phyloP scores from a whole-genome alignment of 2,113 vertebrate genomes.

The Dromas ardeola region DNA sequence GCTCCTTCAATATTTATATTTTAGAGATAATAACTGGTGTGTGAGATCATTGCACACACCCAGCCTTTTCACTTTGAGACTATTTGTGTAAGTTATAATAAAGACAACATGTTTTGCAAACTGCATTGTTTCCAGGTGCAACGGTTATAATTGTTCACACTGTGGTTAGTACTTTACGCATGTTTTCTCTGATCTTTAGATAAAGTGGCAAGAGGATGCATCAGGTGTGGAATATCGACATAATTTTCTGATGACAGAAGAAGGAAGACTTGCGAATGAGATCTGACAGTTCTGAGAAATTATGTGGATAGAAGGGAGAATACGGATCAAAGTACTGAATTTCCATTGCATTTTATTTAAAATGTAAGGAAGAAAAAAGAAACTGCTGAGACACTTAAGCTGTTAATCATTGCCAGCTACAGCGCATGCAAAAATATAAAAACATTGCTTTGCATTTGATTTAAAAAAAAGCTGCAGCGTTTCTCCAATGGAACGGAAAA shows the following conservation, averaged over 20 bases:
- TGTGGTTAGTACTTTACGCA: not conserved
- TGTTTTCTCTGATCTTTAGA: conserved; percentile 9
- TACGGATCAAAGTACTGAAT: not conserved
- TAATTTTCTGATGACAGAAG: not conserved
- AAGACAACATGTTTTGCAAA: not conserved
- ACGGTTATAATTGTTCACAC: not conserved
- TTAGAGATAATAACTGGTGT: not conserved
- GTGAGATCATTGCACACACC: not conserved
- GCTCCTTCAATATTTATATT: not conserved
- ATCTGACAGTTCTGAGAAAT: conserved; percentile 29
- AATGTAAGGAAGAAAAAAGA: not conserved
- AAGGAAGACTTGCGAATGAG: not conserved
- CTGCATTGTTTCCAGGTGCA: not conserved
- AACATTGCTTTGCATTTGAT: not conserved
- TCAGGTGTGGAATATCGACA: not conserved
- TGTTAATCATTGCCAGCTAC: not conserved
- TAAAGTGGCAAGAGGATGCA: not conserved
- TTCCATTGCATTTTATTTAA: not conserved
- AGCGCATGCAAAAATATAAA: not conserved
- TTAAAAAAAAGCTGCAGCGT: not conserved
- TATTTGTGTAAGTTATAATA: not conserved
- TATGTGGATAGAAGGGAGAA: not conserved
- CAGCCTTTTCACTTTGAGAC: not conserved
- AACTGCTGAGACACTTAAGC: not conserved
- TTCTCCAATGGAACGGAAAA: not conserved